Base-by-base conservation (phyloP, 2,888 invertebrate genomes). In the Agriotes lineatus region DNA sequence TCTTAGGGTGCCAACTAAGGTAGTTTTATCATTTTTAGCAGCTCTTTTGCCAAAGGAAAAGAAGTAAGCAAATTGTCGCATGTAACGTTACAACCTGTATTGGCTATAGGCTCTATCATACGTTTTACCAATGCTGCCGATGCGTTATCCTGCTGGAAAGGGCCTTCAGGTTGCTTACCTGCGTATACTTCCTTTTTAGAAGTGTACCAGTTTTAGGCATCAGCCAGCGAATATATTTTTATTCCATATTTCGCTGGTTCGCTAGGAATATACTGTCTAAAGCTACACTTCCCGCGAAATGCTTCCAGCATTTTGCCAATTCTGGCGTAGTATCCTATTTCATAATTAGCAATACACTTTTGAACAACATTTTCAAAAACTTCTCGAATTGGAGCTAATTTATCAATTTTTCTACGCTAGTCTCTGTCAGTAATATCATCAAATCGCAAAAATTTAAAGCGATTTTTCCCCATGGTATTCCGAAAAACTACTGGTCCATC, bases 151-250 rank as follows among this genome's bases (percentile, higher is more conserved):
- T 14, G 20, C 25, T 35, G 25, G 22, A 42, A 72, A 2, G 70
- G 71, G 12, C 66, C 65, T 19, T 67, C 58, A n/a, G 71, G 68
- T 56, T 68, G 68, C 12, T 7, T 16, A 12, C 63, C 70, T 16
- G 37, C 33, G 25, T 69, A 71, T 18, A 67, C 65, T 65, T 73
- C 71, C 48, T 70, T 39, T 54, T 71, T 44, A 10, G 35, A 62
- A 2, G 56, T 67, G 33, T 71, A 74, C 52, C 65, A 70, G 5
- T 59, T 72, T 58, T 12, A 63, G 7, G 67, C 67, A 61, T 72
- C 72, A 9, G 35, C 9, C 9, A 35, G 9, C 35, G 2, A 35
- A 35, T 30, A 30, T 30, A 35, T 35, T 35, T 35, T 35, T 35
- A 35, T 35, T 35, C 35, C 35, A 35, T 35, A 35, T 35, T 35